A percentile compares a stretch with the other conserved stretches of the same genome.
phyloP scores from a whole-genome alignment of 1,140 invertebrate species.

The Rhizoglyphus robini region DNA sequence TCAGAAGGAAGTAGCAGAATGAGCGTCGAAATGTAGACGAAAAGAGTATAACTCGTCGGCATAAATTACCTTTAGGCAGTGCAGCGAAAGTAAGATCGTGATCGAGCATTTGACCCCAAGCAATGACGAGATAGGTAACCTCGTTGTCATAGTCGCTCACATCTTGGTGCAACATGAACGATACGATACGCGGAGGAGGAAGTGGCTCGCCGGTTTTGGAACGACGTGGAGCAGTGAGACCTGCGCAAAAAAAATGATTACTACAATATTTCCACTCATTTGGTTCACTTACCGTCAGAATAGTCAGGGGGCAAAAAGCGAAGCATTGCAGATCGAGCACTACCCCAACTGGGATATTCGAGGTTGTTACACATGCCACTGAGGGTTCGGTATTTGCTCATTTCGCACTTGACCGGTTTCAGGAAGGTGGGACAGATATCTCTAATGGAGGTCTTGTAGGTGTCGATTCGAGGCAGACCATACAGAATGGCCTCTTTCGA shows the following conservation, averaged over 20 bases:
- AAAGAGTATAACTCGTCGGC: too few species aligned
- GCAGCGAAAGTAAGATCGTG: conserved; percentile 28
- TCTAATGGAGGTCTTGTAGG: conserved; percentile 67
- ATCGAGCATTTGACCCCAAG: conserved; percentile 29
- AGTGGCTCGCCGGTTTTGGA: conserved; percentile 25
- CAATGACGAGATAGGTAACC: conserved; percentile 26
- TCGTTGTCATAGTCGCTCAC: conserved; percentile 26
- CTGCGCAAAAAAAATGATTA: conserved; percentile 1
- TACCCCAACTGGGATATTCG: conserved; percentile 75
- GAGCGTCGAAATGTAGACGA: too few species aligned
- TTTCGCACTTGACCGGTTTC: conserved; percentile 61
- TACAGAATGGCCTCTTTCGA: conserved; percentile 72
- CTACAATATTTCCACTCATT: neutral
- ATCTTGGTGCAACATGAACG: conserved; percentile 28
- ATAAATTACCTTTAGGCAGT: conserved; percentile 24
- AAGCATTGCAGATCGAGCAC: conserved; percentile 56
- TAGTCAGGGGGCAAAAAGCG: conserved; percentile 36
- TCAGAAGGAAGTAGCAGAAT: too few species aligned
- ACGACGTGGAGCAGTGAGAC: conserved; percentile 26
- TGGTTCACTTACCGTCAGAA: conserved; percentile 34
- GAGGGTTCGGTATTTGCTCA: conserved; percentile 43
- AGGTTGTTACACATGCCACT: conserved; percentile 89
- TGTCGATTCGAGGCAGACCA: conserved; percentile 71
- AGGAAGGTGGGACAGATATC: conserved; percentile 76
- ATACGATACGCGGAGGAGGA: conserved; percentile 26